Evolutionary conservation across 2,113 vertebrate species (phyloP), one percentile per base, ranked within the genome.

Genomic region (Platycercus adscitus): DNA sequence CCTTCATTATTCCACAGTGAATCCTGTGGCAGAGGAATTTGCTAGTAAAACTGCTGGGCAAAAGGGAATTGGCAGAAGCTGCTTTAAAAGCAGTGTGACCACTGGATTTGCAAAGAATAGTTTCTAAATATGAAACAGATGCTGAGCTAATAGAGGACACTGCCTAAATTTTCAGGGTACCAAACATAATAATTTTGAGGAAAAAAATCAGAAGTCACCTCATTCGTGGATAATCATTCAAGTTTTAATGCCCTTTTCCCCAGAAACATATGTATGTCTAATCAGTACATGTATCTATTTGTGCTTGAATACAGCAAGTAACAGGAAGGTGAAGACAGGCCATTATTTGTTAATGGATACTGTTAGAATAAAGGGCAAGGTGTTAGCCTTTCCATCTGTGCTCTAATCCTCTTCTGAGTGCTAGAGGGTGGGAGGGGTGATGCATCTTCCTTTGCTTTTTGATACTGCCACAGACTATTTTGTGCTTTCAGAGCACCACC

Each of bases 61-160:
- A 93, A 96, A 77, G 77, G n/a, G 86, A 85, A 73, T 82, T 94
- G 88, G 91, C 86, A 82, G 92, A 61, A 77, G 83, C 77, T 7
- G 65, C 53, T 93, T 84, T 91, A 93, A 94, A 91, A 94, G 83
- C 88, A 76, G 65, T 3, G 9, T 95, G 93, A 88, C 86, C 69
- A 78, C 63, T 72, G 55, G 2, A 0, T 93, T 93, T 84, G 88
- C 49, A 72, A 82, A 93, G 95, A 93, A 94, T 79, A 35, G 82
- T 65, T 92, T 86, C 83, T 84, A 96, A 95, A 95, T 94, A 55
- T 4, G 16, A 94, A 96, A 84, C 93, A 96, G 92, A 96, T 89
- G 94, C 78, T 91, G 83, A 72, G 29, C 39, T 75, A 55, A 37
- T 37, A 65, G 60, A 81, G 39, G 86, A 72, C 4, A 10, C 69